Evolutionary conservation across 2,797 vertebrate species (phyloP).

Genomic region (Melanogrammus aeglefinus): DNA sequence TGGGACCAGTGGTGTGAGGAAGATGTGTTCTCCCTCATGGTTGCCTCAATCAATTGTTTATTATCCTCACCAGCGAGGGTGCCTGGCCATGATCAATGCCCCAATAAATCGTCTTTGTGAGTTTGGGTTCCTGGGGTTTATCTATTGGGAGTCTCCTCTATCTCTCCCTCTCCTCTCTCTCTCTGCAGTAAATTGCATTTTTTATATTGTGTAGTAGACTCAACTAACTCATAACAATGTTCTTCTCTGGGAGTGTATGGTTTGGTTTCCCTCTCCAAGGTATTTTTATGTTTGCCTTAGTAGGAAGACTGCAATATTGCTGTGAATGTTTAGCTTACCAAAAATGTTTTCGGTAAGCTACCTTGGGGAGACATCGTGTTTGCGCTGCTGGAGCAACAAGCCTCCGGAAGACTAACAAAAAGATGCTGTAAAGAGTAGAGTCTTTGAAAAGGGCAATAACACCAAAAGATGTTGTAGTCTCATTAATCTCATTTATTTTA

Average conservation of each 20-base stretch:
- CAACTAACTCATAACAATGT: neutral
- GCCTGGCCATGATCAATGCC: constrained; percentile 54
- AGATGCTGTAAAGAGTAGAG: neutral
- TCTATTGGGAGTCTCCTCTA: neutral
- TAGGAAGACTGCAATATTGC: no score
- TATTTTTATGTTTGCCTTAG: neutral
- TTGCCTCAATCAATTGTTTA: constrained; percentile 66
- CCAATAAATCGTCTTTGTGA: constrained; percentile 41
- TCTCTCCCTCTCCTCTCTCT: neutral
- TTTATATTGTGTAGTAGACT: neutral
- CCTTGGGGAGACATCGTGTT: neutral
- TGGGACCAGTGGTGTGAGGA: constrained; percentile 27
- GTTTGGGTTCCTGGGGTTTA: constrained; percentile 13
- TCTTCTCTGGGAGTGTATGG: no score
- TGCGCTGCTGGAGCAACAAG: neutral
- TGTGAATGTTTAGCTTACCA: neutral
- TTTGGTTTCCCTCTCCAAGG: neutral
- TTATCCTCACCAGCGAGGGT: constrained; percentile 62
- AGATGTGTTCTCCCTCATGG: constrained; percentile 56
- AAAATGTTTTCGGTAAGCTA: neutral
- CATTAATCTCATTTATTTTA: neutral
- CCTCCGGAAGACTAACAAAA: neutral
- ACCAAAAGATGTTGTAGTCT: neutral
- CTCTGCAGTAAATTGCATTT: neutral
- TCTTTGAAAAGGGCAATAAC: neutral